Evolutionary conservation across 2,113 vertebrate genomes (phyloP), one percentile per base, ranked within the genome.

Genomic region (Cepphus grylle): DNA sequence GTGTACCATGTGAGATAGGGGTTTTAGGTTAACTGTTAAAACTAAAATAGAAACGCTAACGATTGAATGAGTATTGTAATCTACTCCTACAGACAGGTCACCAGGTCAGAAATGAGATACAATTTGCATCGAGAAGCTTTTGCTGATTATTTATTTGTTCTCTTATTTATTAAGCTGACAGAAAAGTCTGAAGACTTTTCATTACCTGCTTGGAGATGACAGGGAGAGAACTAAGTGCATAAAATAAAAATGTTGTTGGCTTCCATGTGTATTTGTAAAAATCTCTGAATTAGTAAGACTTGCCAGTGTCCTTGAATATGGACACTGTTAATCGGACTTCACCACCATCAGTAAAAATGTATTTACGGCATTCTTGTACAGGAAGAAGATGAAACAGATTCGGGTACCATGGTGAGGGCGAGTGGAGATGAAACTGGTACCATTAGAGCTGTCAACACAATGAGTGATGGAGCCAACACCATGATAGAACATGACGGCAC

Each of bases 371-470:
- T 83, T 50, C 25, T 81, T 74, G 58, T 56, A 6, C 93, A 99
- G 99, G 99, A 99, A 4, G 99, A 99, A 38, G 99, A 99, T 20
- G 99, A 99, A 76, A 92, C 98, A 0, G 99, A 99, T 96, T 98
- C 98, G 8, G 98, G 99, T 21, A 99, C 99, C 8, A 99, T 99
- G 99, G 99, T 99, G 52, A 98, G 99, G 47, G 98, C 99, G 0
- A 98, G 98, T 0, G 96, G 98, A 1, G 98, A 98, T 9, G 98
- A 99, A 80, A 98, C 96, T 2, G 98, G 98, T 34, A 99, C 99
- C 4, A 98, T 99, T 73, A 98, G 98, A 49, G 98, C 98, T 8
- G 98, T 98, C n/a, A 98, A 97, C 40, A 98, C 98, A 0, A 72
- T 98, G 81, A 95, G 97, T 7, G 97, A 98, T 2, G 98, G 97